Conservation (phyloP, 2,797 vertebrate genomes). For the Enteromius afrohamiltoni region DNA sequence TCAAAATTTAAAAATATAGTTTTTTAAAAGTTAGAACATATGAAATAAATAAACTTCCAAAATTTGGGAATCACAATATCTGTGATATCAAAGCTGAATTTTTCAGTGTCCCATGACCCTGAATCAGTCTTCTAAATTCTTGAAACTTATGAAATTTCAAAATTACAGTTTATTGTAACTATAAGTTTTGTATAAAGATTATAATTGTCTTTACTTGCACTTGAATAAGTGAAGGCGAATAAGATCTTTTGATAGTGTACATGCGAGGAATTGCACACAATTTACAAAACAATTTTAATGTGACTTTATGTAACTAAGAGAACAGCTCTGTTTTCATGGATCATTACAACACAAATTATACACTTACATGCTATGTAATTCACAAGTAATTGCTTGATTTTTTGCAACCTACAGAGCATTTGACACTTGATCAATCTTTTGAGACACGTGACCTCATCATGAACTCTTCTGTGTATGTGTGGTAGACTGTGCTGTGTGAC, state of each 20-base stretch:
- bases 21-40: neutral
- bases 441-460: neutral
- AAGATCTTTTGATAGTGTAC: neutral
- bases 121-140: neutral
- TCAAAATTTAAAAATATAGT: neutral
- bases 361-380: neutral
- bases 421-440: neutral
- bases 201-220: neutral
- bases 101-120: neutral
- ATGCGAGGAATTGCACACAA: neutral
- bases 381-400: neutral
- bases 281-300: neutral
- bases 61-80: too few species aligned
- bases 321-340: neutral
- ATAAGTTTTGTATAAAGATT: neutral
- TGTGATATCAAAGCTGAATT: neutral
- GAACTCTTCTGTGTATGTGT: constrained; percentile 15
- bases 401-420: neutral
- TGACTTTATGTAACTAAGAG: neutral
- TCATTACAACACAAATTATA: neutral
- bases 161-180: neutral
- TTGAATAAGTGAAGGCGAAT: neutral
- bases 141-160: neutral
- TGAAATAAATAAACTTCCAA: neutral
- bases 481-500: constrained; percentile 61